Base-by-base conservation (phyloP, 1,140 invertebrate genomes). In the Macrobrachium rosenbergii region DNA sequence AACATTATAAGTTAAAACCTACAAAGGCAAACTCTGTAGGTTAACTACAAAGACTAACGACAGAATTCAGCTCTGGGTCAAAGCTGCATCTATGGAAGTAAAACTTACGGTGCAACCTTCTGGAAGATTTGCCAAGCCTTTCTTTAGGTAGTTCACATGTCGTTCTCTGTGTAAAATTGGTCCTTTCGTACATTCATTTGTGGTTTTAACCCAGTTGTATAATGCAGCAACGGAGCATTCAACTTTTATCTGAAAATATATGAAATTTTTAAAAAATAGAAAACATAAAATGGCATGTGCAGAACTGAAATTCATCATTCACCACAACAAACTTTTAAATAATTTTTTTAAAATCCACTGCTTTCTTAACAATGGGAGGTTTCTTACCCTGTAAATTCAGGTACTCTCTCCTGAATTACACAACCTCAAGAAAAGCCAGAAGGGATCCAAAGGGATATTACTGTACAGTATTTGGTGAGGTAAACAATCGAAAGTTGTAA, bases 101-200 rank as follows among this genome's bases (percentile, higher is more conserved):
- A n/a, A 52, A 83, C 90, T 91, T 93, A 95, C 94, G 92, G 96
- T 94, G 92, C 97, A 97, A 73, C 93, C 93, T 52, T 92, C 91
- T 62, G 95, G 94, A 78, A 98, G 92, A 91, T 94, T 92, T 82
- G 92, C 93, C 45, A 98, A 91, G 90, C 94, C 95, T 90, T 94
- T 94, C 90, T 95, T 95, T 80, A 98, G 92, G 91, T 95, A 95
- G 83, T 93, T 91, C 82, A 94, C 92, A 91, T 97, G 96, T 88
- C 93, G 92, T 72, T 94, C 92, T 91, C 94, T 94, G 52, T 94
- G 91, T 14, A 98, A 92, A 88, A 94, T 91, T 12, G 95, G 95
- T 93, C 93, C 84, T 95, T 93, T 82, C 90, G 88, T 84, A 92
- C 91, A 37, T 94, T 90, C 21, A 93, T 91, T 63, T 93, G 91